A percentile compares a stretch with the other conserved stretches of the same genome.
These are phyloP conservation scores for Eubucco bourcierii DNA, from an alignment of 2,113 vertebrate genomes.

Conservation along the genomic window DNA sequence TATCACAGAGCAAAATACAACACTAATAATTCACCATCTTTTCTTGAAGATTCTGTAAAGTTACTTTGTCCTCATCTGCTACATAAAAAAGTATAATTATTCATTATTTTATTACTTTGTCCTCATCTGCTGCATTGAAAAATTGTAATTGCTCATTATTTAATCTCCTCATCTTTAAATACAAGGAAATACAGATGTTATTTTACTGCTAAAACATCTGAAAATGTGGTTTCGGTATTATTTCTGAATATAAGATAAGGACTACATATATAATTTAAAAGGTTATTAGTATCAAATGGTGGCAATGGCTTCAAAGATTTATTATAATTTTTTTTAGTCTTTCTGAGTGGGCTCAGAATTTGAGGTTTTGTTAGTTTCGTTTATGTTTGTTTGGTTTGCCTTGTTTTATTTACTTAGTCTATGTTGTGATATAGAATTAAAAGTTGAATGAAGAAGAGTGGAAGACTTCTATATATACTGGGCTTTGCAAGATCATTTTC, in stretches of 20 bases:
- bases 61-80: background rate
- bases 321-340: background rate
- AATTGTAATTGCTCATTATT: background rate
- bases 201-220: background rate
- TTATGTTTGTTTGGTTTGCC: background rate
- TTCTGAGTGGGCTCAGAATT: background rate
- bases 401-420: background rate
- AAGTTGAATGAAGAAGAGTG: background rate
- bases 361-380: accelerated
- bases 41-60: background rate
- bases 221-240: background rate
- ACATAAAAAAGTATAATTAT: background rate
- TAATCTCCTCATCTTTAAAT: background rate
- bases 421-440: background rate
- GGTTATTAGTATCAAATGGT: background rate
- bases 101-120: background rate
- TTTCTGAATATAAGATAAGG: background rate
- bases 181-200: background rate
- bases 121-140: too few species aligned
- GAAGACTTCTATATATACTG: background rate
- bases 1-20: background rate
- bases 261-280: background rate
- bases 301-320: background rate
- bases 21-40: background rate
- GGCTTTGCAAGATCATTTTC: background rate